Base-by-base conservation (phyloP, 2,888 invertebrate species). In the Mimumesa dahlbomi region DNA sequence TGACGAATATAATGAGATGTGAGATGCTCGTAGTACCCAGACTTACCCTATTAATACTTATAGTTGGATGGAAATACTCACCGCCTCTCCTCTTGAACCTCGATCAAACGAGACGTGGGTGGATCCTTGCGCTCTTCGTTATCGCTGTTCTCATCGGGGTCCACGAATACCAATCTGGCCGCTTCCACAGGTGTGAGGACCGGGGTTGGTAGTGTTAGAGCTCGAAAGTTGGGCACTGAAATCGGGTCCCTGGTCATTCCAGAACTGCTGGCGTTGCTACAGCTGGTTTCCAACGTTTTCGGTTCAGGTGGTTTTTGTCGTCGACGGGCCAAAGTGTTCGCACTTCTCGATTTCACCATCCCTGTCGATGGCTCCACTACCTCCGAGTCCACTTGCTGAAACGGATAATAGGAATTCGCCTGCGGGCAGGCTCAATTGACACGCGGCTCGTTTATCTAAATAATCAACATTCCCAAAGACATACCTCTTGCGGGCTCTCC, bases 151-250 rank as follows among this genome's bases (percentile, higher is more conserved):
- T 89, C 89, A 74, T 94, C 94, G 0, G 93, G 93, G 83, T 94
- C 94, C 38, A 94, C 89, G 85, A 93, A 94, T 0, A 94, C 94
- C 9, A 94, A 90, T 77, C 93, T 91, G 0, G 94, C 90, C 2
- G 93, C 93, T 86, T 94, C 94, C 11, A 93, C 92, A 0, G 94
- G 94, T 0, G 94, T 93, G 48, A 94, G 89, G 16, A 92, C 93
- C 6, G 93, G 93, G 1, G 93, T 93, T 29, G 93, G 93, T 36
- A 93, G 88, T 2, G 92, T 91, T 77, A 94, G 90, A 59, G 93
- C 93, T 2, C 92, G 91, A 85, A 94, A 94, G 87, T 95, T 94
- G 76, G 95, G 94, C 80, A 94, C 94, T 2, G 94, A 95, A 48
- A 93, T 92, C 0, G 94, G 94, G 81, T 94, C 94, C 53, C 94